Conservation (phyloP, 2,797 vertebrate genomes). For the Micromesistius poutassou region DNA sequence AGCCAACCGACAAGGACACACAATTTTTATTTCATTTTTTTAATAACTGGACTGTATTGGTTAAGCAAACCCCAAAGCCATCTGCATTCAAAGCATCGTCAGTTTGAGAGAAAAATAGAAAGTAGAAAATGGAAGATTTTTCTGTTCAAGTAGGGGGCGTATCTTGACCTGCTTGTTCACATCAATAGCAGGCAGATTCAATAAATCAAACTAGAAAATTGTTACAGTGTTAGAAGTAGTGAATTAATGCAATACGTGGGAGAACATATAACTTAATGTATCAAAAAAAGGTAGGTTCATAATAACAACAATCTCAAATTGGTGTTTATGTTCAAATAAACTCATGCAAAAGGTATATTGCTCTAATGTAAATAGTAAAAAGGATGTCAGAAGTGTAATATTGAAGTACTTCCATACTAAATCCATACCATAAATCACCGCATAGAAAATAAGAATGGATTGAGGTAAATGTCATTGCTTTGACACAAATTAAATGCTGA, state of each 20-base stretch:
- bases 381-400: not conserved
- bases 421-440: conserved; percentile 8
- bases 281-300: not conserved
- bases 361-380: not conserved
- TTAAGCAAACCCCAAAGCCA: not conserved
- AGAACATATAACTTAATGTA: conserved; percentile 4
- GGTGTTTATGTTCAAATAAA: not conserved
- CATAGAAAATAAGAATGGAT: not conserved
- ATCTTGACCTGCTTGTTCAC: conserved; percentile 9
- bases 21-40: not conserved
- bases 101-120: not conserved
- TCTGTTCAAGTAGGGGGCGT: not conserved
- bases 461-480: not conserved
- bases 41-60: not conserved
- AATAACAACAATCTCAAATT: not conserved
- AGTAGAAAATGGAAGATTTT: conserved; percentile 4
- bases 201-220: conserved; percentile 7
- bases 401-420: not conserved
- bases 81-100: not conserved
- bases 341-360: not conserved
- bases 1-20: not conserved
- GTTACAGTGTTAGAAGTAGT: conserved; percentile 42
- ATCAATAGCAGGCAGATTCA: conserved; percentile 6
- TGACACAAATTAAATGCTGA: not conserved
- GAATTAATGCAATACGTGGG: not conserved